Evolutionary conservation across 2,888 invertebrate genomes (phyloP).

Genomic region (Trissoscelio sp.): DNA sequence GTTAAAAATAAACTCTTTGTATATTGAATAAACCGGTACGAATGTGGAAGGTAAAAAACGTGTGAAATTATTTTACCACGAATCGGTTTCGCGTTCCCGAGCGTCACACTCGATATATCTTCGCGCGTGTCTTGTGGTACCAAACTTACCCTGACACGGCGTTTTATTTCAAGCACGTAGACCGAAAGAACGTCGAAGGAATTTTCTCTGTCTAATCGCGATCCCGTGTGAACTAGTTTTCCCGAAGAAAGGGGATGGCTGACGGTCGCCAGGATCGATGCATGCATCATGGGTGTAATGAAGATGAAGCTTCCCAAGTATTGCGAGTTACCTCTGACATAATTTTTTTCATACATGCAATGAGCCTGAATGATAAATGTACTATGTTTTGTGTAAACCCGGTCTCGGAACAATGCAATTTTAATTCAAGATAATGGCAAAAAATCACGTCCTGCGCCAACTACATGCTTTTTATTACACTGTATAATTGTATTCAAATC

Average conservation of each 20-base stretch:
- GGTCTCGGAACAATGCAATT: slow-evolving; percentile 20
- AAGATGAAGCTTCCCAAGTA: slow-evolving; percentile 59
- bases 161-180: slow-evolving; percentile 71
- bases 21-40: slow-evolving; percentile 36
- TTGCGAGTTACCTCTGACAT: slow-evolving; percentile 42
- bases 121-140: slow-evolving; percentile 67
- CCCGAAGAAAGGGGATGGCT: slow-evolving; percentile 56
- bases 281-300: slow-evolving; percentile 66
- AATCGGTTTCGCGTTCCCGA: slow-evolving; percentile 67
- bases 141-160: slow-evolving; percentile 69
- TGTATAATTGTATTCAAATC: slow-evolving; percentile 11
- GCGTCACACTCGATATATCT: slow-evolving; percentile 68
- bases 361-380: slow-evolving; percentile 50
- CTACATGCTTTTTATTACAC: slow-evolving; percentile 6
- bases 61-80: slow-evolving; percentile 60
- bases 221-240: slow-evolving; percentile 69
- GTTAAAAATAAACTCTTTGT: slow-evolving; percentile 9
- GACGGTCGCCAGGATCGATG: slow-evolving; percentile 66
- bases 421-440: slow-evolving; percentile 25
- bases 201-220: slow-evolving; percentile 71
- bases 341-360: slow-evolving; percentile 56
- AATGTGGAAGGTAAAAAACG: slow-evolving; percentile 38
- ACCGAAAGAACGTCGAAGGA: slow-evolving; percentile 69
- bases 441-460: slow-evolving; percentile 8
- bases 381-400: slow-evolving; percentile 33